Percentiles rank a stretch among this genome's conserved stretches.
Conservation (phyloP, 2,113 vertebrate species). For the Vombatus ursinus region DNA sequence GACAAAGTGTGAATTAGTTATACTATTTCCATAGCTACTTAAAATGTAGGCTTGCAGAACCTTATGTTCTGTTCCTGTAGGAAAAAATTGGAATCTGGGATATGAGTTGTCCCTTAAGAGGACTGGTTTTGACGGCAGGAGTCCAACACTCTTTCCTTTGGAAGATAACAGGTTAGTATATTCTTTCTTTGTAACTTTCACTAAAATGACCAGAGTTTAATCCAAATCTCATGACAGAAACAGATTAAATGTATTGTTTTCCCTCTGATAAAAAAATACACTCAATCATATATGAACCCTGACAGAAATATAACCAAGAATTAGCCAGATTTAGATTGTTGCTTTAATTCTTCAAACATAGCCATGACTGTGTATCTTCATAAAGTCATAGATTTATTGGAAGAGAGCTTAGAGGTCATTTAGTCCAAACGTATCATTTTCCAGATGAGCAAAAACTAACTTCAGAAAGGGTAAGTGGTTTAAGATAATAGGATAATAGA, state of each 20-base stretch:
- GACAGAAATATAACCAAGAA: background rate
- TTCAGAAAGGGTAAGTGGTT: too few species aligned
- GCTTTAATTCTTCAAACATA: background rate
- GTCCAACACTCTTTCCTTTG: background rate
- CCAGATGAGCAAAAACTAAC: background rate
- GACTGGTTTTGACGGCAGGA: background rate
- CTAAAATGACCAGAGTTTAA: background rate
- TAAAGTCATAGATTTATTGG: background rate
- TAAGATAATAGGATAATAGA: too few species aligned
- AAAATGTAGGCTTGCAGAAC: background rate
- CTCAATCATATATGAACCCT: background rate
- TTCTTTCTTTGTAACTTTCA: background rate
- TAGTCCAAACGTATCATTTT: background rate
- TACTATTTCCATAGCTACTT: background rate
- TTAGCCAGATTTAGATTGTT: background rate
- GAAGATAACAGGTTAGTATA: background rate
- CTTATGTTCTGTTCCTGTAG: background rate
- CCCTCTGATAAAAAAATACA: background rate
- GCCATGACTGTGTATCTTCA: background rate
- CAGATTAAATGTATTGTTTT: background rate
- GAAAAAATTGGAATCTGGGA: background rate
- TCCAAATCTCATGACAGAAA: background rate
- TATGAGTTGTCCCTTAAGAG: background rate
- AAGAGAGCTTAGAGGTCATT: background rate
- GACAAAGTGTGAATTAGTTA: background rate